Evolutionary conservation across 2,888 invertebrate genomes (phyloP), one percentile per base, ranked within the genome.

Genomic region (Tanytarsus gracilentus): DNA sequence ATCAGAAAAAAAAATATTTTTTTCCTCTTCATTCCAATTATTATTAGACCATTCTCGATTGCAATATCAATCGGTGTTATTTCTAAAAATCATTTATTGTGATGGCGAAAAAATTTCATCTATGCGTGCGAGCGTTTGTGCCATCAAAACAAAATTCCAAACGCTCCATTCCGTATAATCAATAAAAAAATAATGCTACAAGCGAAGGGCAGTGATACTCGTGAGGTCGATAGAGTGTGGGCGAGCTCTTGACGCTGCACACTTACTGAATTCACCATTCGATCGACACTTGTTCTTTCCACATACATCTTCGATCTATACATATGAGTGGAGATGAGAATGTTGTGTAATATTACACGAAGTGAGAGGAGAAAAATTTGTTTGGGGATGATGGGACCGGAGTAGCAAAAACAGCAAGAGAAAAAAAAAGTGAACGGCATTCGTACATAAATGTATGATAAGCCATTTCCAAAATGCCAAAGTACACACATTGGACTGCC

Each of bases 341-440:
- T 11, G n/a, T 11, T 33, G n/a, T 33, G n/a, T 16, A 14, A 40
- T 50, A 23, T 9, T 27, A 14, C 9, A 25, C 26, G 48, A 14
- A 51, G 51, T 18, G 18, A 33, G 21, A 53, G 52, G 6, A 53
- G 36, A 52, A 53, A 26, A 53, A 53, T 53, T 53, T 53, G 53
- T 53, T 53, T 53, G 26, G 53, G 53, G 53, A 53, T 36, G 36
- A 53, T 53, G 53, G 53, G 53, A 53, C 11, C 36, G 11, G n/a
- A 44, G 23, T 16, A 16, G 44, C 8, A 44, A 23, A 44, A n/a
- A n/a, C n/a, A n/a, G n/a, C n/a, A n/a, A n/a, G 2, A 44, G 26
- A 2, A 51, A 9, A 51, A 11, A 29, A 27, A 29, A 29, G 51
- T 27, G 18, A 11, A 29, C 16, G 44, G 44, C 23, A 44, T 44